Conservation (phyloP, 2,888 invertebrate genomes). For the Smittia sp. region DNA sequence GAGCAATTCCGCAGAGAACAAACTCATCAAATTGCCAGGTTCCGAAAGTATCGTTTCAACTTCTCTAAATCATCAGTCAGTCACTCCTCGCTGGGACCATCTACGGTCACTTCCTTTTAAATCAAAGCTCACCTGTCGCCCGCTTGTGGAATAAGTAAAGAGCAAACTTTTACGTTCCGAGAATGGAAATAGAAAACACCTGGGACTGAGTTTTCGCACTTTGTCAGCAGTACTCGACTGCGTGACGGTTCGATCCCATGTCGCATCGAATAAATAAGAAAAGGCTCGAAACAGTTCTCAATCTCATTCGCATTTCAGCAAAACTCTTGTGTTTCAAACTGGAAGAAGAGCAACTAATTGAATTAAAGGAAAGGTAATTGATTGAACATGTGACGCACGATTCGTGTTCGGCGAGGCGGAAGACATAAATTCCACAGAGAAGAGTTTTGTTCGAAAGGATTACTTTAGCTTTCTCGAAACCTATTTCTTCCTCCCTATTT, state of each 20-base stretch:
- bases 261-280: background rate
- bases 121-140: too few species aligned
- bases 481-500: background rate
- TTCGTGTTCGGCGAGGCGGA: slow-evolving; percentile 8
- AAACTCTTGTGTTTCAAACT: background rate
- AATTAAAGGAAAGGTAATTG: slow-evolving; percentile 38
- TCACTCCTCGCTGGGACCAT: too few species aligned
- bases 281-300: background rate
- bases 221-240: background rate
- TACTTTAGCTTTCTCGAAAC: slow-evolving; percentile 7
- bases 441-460: slow-evolving; percentile 28
- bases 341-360: slow-evolving; percentile 28
- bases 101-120: too few species aligned
- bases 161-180: too few species aligned
- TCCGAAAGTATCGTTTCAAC: too few species aligned
- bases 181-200: background rate
- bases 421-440: slow-evolving; percentile 35
- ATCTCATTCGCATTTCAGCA: background rate
- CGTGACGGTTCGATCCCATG: slow-evolving; percentile 1
- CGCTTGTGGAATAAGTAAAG: too few species aligned
- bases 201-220: background rate
- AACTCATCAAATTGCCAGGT: too few species aligned
- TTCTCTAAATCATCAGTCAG: too few species aligned
- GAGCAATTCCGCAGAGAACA: too few species aligned
- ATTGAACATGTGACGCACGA: slow-evolving; percentile 38